A percentile compares a stretch with the other conserved stretches of the same genome.
These are phyloP conservation scores for Petrophora chlorosata DNA, from an alignment of 2,888 invertebrate species.

Conservation along the genomic window DNA sequence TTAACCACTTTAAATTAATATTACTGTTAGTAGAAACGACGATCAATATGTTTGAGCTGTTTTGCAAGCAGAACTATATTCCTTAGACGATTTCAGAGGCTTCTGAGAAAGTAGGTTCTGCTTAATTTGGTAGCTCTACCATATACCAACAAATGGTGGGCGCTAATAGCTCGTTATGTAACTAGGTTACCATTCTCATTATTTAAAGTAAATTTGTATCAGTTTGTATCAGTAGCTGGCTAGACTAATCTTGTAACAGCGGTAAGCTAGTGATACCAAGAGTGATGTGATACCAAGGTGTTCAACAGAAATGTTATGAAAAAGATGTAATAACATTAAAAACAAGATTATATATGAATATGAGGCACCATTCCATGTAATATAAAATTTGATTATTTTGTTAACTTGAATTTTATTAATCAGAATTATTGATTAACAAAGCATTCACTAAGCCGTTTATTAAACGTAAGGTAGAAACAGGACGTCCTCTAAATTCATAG, in stretches of 20 bases:
- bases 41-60: background rate
- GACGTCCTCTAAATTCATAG: slow-evolving; percentile 28
- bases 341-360: no score
- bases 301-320: no score
- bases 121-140: slow-evolving; percentile 54
- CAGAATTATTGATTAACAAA: background rate
- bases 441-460: background rate
- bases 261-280: no score
- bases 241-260: no score
- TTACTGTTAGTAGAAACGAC: background rate
- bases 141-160: slow-evolving; percentile 43
- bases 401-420: no score
- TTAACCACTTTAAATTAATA: background rate
- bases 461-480: background rate
- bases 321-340: no score
- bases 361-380: no score
- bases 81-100: slow-evolving; percentile 48
- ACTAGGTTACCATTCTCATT: slow-evolving; percentile 22
- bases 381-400: no score
- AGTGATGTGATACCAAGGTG: no score
- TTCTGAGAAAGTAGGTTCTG: slow-evolving; percentile 63
- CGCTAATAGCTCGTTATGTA: slow-evolving; percentile 36
- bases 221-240: background rate
- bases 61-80: slow-evolving; percentile 32
- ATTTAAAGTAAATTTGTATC: background rate